Evolutionary conservation across 1,140 invertebrate species (phyloP).

Genomic region (Pogonognathellus flavescens): DNA sequence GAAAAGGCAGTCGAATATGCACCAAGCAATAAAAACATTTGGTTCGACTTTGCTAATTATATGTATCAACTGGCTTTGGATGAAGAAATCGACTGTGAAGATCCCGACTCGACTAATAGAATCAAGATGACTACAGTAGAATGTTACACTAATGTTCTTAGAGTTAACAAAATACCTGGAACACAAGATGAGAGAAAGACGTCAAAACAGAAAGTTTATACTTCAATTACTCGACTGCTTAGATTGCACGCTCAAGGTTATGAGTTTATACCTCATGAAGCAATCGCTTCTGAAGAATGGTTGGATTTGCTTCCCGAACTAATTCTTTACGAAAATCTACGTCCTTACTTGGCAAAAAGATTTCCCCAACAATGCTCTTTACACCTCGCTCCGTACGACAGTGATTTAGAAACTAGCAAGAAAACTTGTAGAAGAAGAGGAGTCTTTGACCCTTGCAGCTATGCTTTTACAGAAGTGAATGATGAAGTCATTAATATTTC

Average conservation of each 20-base stretch:
- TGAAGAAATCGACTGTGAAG: slow-evolving; percentile 16
- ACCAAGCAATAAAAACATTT: background rate
- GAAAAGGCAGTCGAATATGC: slow-evolving; percentile 14
- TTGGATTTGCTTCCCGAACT: slow-evolving; percentile 60
- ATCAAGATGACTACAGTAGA: slow-evolving; percentile 13
- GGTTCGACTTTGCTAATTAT: slow-evolving; percentile 55
- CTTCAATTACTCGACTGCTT: slow-evolving; percentile 16
- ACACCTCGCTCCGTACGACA: slow-evolving; percentile 53
- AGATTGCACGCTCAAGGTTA: slow-evolving; percentile 14
- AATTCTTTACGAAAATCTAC: slow-evolving; percentile 48
- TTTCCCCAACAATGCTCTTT: slow-evolving; percentile 60
- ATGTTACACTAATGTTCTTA: slow-evolving; percentile 55
- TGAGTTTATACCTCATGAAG: slow-evolving; percentile 23
- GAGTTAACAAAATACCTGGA: background rate
- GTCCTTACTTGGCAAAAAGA: slow-evolving; percentile 45
- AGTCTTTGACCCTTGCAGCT: slow-evolving; percentile 55
- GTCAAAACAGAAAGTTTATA: background rate
- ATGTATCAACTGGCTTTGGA: slow-evolving; percentile 29
- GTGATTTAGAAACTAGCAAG: background rate
- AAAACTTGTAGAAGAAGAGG: slow-evolving; percentile 42
- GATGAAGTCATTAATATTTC: slow-evolving; percentile 55
- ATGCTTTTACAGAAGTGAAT: slow-evolving; percentile 52
- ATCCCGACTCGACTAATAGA: background rate
- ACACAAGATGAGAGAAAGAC: background rate
- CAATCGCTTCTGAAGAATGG: slow-evolving; percentile 51